A percentile compares a stretch with the other conserved stretches of the same genome.
Conservation (phyloP, 1,140 invertebrate genomes). For the Ladona fulva region DNA sequence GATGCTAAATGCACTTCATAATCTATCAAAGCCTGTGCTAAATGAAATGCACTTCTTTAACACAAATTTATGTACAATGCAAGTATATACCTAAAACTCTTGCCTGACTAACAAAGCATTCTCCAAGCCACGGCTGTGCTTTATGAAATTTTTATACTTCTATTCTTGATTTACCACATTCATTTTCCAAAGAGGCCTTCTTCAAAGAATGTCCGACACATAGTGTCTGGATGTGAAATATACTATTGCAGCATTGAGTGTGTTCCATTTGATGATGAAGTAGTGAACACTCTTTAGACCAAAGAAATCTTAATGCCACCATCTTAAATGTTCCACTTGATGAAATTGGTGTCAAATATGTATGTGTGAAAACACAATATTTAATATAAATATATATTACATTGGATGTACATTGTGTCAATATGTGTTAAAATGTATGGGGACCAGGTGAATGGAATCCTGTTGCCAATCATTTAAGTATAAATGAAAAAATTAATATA, state of each 20-base stretch:
- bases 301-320: too few species aligned
- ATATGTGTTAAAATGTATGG: background rate
- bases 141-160: background rate
- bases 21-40: background rate
- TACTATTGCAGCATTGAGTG: too few species aligned
- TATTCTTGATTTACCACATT: background rate
- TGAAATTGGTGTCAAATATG: too few species aligned
- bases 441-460: background rate
- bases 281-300: too few species aligned
- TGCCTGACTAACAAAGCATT: background rate
- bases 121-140: background rate
- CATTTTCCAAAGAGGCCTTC: background rate
- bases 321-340: too few species aligned
- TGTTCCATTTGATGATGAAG: too few species aligned
- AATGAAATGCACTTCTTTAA: background rate
- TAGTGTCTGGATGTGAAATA: background rate
- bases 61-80: background rate
- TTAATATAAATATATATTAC: background rate
- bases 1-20: too few species aligned
- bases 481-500: background rate
- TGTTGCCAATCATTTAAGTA: background rate
- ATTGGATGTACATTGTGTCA: background rate
- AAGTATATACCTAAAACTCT: background rate
- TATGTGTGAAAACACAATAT: background rate
- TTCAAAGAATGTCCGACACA: background rate